Conservation (phyloP, 2,113 vertebrate genomes). For the Brachionichthys hirsutus region DNA sequence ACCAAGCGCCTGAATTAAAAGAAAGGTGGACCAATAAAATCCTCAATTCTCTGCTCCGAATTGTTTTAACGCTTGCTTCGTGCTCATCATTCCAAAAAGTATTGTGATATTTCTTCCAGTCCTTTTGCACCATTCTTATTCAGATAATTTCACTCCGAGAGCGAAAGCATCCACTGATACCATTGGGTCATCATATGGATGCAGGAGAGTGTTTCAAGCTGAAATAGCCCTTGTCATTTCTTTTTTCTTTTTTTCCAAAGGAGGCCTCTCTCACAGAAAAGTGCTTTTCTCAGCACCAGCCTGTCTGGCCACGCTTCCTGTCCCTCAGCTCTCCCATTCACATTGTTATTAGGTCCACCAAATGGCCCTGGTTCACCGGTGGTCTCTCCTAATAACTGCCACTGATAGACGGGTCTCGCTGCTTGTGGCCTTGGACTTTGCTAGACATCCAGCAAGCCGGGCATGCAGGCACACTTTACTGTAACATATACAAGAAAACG, state of each 20-base stretch:
- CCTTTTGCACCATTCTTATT: constrained; percentile 11
- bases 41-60: not conserved
- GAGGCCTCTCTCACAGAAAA: constrained; percentile 74
- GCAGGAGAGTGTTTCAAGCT: constrained; percentile 62
- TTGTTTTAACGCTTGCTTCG: constrained; percentile 35
- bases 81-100: constrained; percentile 20
- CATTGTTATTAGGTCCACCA: constrained; percentile 84
- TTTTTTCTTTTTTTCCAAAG: constrained; percentile 67
- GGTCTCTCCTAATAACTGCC: constrained; percentile 83
- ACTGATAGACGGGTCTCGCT: constrained; percentile 82
- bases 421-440: constrained; percentile 81
- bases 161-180: constrained; percentile 24
- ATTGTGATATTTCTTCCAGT: not conserved
- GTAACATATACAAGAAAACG: constrained; percentile 59
- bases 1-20: constrained; percentile 39
- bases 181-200: constrained; percentile 61
- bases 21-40: constrained; percentile 26
- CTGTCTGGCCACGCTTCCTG: constrained; percentile 89
- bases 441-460: constrained; percentile 63
- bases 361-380: constrained; percentile 82
- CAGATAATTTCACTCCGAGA: not conserved
- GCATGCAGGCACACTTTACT: constrained; percentile 48
- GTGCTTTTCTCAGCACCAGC: constrained; percentile 84
- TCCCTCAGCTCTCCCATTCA: constrained; percentile 78
- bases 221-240: constrained; percentile 79